Base-by-base conservation (phyloP, 2,888 invertebrate genomes). In the Cataglyphis rosenhaueri region DNA sequence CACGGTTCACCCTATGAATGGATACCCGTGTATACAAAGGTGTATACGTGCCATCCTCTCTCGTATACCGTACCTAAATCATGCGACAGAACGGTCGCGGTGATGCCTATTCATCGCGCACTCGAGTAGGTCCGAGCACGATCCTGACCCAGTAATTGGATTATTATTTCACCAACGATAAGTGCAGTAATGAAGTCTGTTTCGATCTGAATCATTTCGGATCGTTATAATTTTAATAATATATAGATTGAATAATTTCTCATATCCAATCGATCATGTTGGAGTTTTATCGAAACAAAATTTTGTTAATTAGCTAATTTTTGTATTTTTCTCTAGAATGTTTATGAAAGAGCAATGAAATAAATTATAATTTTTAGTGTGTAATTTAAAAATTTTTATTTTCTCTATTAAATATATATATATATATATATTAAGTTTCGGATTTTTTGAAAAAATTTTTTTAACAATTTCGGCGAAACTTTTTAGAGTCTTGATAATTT, bases 111-210 rank as follows among this genome's bases (percentile, higher is more conserved):
- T 89, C 85, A 85, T 85, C 79, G 79, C 68, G 81, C 59, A 81
- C 70, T 83, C 84, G 55, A 78, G 73, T 81, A 79, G 81, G 82
- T 82, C 88, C 87, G 62, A 76, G 65, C 64, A 61, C 83, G 84
- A 85, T 79, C 78, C 81, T 79, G 78, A 84, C 82, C 81, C 79
- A 79, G 70, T 85, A 85, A 89, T 88, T 86, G 81, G 82, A 89
- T 88, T 89, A 88, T 87, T 84, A 81, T 82, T 79, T 78, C 70
- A 66, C 70, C 82, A 48, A 84, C 71, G 81, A 78, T 82, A 75
- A 78, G 71, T 61, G 62, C 61, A 65, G 29, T 48, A 59, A 79
- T 79, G 78, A 79, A 79, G 70, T 70, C 35, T 70, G 35, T 70
- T 79, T 79, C 25, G 70, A 35, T 10, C 8, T 48, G 32, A 52